These are phyloP conservation scores for Ahaetulla prasina DNA, from an alignment of 2,113 vertebrate species.

Conservation along the genomic window DNA sequence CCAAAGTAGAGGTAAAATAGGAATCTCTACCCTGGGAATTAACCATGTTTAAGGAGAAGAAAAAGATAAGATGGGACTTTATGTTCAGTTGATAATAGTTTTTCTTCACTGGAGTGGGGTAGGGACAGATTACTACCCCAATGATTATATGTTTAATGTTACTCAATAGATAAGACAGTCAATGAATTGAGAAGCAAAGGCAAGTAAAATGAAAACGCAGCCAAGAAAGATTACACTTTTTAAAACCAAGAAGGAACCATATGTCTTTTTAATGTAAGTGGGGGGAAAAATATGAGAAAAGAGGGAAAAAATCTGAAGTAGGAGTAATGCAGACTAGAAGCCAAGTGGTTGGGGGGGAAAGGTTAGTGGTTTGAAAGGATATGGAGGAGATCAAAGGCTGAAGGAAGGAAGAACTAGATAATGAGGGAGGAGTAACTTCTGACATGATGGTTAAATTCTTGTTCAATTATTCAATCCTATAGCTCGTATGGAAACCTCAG, in stretches of 20 bases:
- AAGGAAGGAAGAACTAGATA: background rate
- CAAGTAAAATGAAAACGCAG: background rate
- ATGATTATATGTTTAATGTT: background rate
- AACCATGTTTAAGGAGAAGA: background rate
- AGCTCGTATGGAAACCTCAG: background rate
- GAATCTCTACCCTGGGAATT: background rate
- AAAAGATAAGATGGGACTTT: background rate
- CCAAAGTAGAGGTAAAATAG: background rate
- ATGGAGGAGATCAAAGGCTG: background rate
- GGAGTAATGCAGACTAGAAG: background rate
- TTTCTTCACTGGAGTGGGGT: background rate
- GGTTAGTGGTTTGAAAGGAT: background rate
- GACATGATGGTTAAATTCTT: background rate
- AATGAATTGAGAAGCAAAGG: background rate
- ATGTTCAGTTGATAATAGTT: background rate
- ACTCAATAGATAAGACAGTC: background rate
- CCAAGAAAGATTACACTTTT: background rate
- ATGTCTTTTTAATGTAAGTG: background rate
- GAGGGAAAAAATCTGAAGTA: background rate
- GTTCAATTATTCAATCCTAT: background rate
- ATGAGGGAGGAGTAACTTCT: background rate
- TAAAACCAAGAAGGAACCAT: background rate
- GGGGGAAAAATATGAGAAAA: background rate
- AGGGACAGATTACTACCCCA: background rate
- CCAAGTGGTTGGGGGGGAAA: background rate